Conservation (phyloP, 2,797 vertebrate species). For the Hydrocynus forskahlii region DNA sequence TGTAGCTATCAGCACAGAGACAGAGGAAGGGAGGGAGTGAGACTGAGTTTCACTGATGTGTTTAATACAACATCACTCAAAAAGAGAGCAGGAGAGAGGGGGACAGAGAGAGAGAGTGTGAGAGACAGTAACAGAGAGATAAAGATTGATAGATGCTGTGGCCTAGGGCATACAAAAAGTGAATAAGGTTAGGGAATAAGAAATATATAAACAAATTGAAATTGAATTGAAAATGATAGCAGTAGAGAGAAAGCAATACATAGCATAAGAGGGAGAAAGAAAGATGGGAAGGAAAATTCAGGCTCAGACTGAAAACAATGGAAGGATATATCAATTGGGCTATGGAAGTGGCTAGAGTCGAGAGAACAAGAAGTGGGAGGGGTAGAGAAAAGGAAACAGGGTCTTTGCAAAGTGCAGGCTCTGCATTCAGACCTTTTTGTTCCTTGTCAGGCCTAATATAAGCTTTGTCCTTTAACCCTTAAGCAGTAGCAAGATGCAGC, state of each 20-base stretch:
- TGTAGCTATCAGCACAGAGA: slow-evolving; percentile 6
- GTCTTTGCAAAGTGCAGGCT: too few species aligned
- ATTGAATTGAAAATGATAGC: slow-evolving; percentile 54
- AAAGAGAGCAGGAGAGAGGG: too few species aligned
- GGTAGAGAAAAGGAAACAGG: too few species aligned
- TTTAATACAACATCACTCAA: not conserved
- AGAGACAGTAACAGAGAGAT: not conserved
- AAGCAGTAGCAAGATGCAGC: too few species aligned
- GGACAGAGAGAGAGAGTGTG: not conserved
- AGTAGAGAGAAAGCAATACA: slow-evolving; percentile 23
- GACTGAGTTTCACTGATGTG: not conserved
- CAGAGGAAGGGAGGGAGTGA: not conserved
- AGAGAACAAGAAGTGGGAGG: too few species aligned
- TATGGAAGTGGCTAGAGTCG: too few species aligned
- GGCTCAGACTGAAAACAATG: slow-evolving; percentile 6
- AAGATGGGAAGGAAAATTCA: slow-evolving; percentile 31
- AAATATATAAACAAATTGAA: slow-evolving; percentile 55
- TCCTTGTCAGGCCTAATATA: too few species aligned
- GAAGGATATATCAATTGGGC: not conserved
- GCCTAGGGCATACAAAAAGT: not conserved
- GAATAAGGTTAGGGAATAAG: not conserved
- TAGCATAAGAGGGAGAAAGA: slow-evolving; percentile 27
- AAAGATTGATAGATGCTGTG: not conserved
- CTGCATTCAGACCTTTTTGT: too few species aligned
- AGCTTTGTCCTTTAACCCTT: too few species aligned